Conservation (phyloP, 1,140 invertebrate species). For the Ditylenchus dipsaci region DNA sequence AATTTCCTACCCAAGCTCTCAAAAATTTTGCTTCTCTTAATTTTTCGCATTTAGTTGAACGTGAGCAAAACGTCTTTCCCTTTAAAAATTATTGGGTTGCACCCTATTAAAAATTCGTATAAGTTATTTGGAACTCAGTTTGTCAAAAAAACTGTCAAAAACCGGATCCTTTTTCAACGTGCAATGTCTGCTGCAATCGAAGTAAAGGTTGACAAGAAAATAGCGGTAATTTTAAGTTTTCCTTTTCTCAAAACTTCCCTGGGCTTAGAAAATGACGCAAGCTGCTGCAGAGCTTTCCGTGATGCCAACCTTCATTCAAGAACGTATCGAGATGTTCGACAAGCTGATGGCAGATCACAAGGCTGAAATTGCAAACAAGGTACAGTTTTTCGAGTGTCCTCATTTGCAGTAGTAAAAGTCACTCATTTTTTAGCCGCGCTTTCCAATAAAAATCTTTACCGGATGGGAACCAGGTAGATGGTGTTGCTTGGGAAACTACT, state of each 20-base stretch:
- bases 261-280: constrained; percentile 37
- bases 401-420: background rate
- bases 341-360: constrained; percentile 52
- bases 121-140: too few relatives aligned
- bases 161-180: too few relatives aligned
- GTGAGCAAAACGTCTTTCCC: too few relatives aligned
- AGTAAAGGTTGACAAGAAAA: constrained; percentile 3
- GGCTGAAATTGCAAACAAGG: constrained; percentile 49
- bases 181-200: too few relatives aligned
- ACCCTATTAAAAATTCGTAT: too few relatives aligned
- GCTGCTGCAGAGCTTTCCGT: constrained; percentile 25
- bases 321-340: constrained; percentile 52
- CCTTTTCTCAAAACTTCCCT: background rate
- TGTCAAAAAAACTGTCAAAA: too few relatives aligned
- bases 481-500: constrained; percentile 81
- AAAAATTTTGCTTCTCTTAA: too few relatives aligned
- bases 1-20: too few relatives aligned
- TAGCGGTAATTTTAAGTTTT: constrained; percentile 11
- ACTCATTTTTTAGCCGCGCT: constrained; percentile 21
- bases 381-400: constrained; percentile 5
- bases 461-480: constrained; percentile 68
- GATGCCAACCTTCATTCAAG: constrained; percentile 53
- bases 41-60: too few relatives aligned
- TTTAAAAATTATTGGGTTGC: too few relatives aligned
- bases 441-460: constrained; percentile 62